Conservation (phyloP, 2,113 vertebrate genomes). For the Anhinga rufa region DNA sequence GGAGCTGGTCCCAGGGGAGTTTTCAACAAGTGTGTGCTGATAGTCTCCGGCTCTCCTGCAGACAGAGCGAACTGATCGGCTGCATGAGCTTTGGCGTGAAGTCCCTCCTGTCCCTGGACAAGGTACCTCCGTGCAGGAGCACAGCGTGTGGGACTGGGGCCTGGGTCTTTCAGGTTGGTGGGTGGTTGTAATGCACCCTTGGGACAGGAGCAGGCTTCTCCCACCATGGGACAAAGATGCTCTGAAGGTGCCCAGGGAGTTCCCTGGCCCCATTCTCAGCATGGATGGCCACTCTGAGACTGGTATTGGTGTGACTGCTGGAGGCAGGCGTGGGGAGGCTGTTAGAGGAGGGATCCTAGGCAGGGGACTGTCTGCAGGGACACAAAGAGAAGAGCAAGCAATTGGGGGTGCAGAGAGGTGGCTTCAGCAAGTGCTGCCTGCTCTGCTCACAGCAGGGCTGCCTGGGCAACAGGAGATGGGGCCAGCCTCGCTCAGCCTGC, state of each 20-base stretch:
- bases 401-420: background rate
- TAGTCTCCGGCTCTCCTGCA: constrained; percentile 14
- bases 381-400: background rate
- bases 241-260: background rate
- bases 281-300: background rate
- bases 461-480: background rate
- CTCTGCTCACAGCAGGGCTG: background rate
- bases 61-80: constrained; percentile 76
- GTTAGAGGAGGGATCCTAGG: background rate
- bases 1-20: background rate
- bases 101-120: constrained; percentile 80
- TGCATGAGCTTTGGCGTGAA: constrained; percentile 91
- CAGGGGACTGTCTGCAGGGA: background rate
- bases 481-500: background rate
- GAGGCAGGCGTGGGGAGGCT: background rate
- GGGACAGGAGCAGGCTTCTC: background rate
- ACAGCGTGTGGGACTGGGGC: background rate
- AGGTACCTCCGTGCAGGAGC: constrained; percentile 46
- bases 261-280: background rate
- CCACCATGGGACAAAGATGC: background rate
- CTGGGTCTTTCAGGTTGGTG: background rate
- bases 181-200: background rate
- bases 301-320: background rate
- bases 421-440: background rate
- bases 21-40: background rate